Conservation (phyloP, 1,140 invertebrate species). For the Pectinophora gossypiella region DNA sequence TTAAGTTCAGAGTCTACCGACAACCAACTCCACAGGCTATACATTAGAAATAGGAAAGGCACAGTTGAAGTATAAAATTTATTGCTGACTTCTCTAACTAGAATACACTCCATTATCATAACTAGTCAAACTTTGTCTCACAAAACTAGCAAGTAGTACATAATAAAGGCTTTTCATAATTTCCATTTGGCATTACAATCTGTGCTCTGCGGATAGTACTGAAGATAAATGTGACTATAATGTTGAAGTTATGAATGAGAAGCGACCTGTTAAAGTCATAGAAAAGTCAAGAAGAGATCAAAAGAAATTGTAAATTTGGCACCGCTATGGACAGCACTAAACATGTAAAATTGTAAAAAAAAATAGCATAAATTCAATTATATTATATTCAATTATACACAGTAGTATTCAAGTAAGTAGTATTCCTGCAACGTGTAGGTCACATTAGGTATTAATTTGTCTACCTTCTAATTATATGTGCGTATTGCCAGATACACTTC, state of each 20-base stretch:
- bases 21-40: slow-evolving; percentile 56
- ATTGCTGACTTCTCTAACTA: slow-evolving; percentile 72
- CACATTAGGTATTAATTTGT: not conserved
- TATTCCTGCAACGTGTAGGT: too few relatives aligned
- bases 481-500: slow-evolving; percentile 58
- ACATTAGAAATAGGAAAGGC: slow-evolving; percentile 73
- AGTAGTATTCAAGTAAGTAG: too few relatives aligned
- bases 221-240: too few relatives aligned
- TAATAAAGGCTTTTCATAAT: too few relatives aligned
- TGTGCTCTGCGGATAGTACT: too few relatives aligned
- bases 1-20: slow-evolving; percentile 51
- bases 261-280: too few relatives aligned
- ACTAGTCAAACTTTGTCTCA: slow-evolving; percentile 33
- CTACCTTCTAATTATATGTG: slow-evolving; percentile 50
- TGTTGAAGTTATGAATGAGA: too few relatives aligned
- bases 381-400: too few relatives aligned
- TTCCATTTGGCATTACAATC: too few relatives aligned
- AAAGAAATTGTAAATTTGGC: slow-evolving; percentile 45
- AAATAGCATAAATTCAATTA: not conserved
- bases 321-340: slow-evolving; percentile 23
- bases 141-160: slow-evolving; percentile 20
- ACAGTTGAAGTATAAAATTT: slow-evolving; percentile 74
- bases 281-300: too few relatives aligned
- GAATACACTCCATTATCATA: slow-evolving; percentile 28
- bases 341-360: slow-evolving; percentile 19